These are phyloP conservation scores for Kobus ellipsiprymnus DNA, from an alignment of 2,113 vertebrate species.

Conservation along the genomic window DNA sequence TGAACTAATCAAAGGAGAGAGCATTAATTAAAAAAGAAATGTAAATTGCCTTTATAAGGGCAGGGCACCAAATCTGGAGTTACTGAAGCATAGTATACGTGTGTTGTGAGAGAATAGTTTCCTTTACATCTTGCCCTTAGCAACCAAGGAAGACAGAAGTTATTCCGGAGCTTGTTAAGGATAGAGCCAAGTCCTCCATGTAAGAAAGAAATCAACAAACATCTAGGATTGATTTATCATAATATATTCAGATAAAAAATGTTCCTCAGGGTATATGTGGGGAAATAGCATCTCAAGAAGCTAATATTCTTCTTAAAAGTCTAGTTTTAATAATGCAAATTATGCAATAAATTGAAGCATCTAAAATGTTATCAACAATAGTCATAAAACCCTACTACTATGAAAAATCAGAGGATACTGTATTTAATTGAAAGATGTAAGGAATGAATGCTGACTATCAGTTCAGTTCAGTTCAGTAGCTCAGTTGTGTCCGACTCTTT, in stretches of 20 bases:
- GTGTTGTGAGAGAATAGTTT: not conserved
- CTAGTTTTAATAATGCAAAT: conserved; percentile 66
- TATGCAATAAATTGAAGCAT: conserved; percentile 69
- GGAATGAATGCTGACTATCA: conserved; percentile 40
- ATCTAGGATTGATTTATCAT: conserved; percentile 59
- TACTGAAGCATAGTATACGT: not conserved
- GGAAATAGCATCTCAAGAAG: conserved; percentile 71
- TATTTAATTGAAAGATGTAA: conserved; percentile 73
- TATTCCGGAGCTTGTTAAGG: conserved; percentile 35
- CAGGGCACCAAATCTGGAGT: not conserved
- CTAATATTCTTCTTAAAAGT: conserved; percentile 56
- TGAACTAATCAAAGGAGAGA: conserved; percentile 24
- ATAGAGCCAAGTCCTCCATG: conserved; percentile 34
- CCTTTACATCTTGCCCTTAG: conserved; percentile 31
- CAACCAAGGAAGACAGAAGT: not conserved
- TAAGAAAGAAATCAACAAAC: conserved; percentile 42
- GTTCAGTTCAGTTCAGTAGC: too few species aligned
- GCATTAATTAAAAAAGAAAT: conserved; percentile 47
- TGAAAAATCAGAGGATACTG: conserved; percentile 50
- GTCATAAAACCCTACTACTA: conserved; percentile 61
- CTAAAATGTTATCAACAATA: conserved; percentile 68
- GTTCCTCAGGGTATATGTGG: conserved; percentile 50
- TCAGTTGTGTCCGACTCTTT: too few species aligned
- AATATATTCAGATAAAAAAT: conserved; percentile 76
- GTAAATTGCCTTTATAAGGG: conserved; percentile 16